phyloP scores from a whole-genome alignment of 2,113 vertebrate genomes.

The Hemibates koningsi region DNA sequence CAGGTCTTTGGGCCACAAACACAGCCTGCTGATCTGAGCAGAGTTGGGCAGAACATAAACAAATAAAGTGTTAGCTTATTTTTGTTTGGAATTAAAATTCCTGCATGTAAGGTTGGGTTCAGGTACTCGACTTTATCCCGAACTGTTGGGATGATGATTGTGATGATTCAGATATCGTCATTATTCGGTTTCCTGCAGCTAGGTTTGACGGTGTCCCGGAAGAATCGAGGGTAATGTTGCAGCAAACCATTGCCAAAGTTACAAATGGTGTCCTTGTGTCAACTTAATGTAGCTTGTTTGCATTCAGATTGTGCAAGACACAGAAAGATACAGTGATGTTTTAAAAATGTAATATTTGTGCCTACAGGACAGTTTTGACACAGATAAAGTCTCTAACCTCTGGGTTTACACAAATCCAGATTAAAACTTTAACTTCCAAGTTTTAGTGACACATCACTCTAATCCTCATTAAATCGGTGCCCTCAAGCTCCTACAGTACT shows the following conservation, averaged over 20 bases:
- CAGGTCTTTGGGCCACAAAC: background rate
- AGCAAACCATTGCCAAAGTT: background rate
- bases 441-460: slow-evolving; percentile 56
- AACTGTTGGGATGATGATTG: background rate
- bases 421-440: slow-evolving; percentile 77
- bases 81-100: background rate
- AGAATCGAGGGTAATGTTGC: background rate
- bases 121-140: background rate
- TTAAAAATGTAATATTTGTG: background rate
- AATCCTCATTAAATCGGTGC: background rate
- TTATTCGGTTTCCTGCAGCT: background rate
- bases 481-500: slow-evolving; percentile 27
- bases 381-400: slow-evolving; percentile 1
- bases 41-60: background rate
- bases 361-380: background rate
- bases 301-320: background rate
- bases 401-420: slow-evolving; percentile 53
- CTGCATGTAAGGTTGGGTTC: background rate
- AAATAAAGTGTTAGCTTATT: background rate
- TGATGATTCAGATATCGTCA: background rate
- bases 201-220: background rate
- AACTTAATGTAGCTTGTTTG: background rate
- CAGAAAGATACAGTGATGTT: background rate
- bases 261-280: background rate
- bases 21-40: background rate